phyloP scores from a whole-genome alignment of 2,113 vertebrate genomes.

The Poeciliopsis retropinna region DNA sequence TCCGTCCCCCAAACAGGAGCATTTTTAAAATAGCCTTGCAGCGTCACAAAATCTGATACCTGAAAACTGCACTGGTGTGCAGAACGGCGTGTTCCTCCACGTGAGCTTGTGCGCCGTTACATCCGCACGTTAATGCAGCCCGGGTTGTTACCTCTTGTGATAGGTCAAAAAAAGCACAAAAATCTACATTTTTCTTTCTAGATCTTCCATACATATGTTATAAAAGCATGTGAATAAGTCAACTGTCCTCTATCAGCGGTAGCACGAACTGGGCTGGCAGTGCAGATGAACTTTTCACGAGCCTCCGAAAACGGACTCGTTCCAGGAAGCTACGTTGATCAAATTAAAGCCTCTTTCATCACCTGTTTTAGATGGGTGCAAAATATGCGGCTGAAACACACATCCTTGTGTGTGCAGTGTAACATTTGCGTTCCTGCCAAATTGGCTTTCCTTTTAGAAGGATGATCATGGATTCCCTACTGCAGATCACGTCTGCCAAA shows the following conservation, averaged over 20 bases:
- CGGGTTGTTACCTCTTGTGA: not conserved
- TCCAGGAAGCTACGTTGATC: not conserved
- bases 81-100: too few relatives aligned
- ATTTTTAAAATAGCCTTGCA: too few relatives aligned
- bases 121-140: too few relatives aligned
- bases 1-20: too few relatives aligned
- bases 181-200: not conserved
- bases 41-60: too few relatives aligned
- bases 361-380: not conserved
- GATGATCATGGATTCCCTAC: slow-evolving; percentile 10
- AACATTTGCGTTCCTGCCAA: slow-evolving; percentile 26
- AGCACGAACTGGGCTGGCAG: not conserved
- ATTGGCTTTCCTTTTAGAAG: slow-evolving; percentile 17
- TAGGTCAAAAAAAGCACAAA: not conserved
- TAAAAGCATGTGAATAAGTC: not conserved
- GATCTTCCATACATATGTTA: not conserved
- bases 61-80: too few relatives aligned
- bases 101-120: too few relatives aligned
- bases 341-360: slow-evolving; percentile 1
- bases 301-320: not conserved
- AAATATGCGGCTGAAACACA: not conserved
- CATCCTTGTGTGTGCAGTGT: slow-evolving; percentile 9
- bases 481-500: slow-evolving; percentile 18
- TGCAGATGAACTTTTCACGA: too few relatives aligned
- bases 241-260: not conserved